Evolutionary conservation across 2,113 vertebrate genomes (phyloP).

Genomic region (Garra rufa): DNA sequence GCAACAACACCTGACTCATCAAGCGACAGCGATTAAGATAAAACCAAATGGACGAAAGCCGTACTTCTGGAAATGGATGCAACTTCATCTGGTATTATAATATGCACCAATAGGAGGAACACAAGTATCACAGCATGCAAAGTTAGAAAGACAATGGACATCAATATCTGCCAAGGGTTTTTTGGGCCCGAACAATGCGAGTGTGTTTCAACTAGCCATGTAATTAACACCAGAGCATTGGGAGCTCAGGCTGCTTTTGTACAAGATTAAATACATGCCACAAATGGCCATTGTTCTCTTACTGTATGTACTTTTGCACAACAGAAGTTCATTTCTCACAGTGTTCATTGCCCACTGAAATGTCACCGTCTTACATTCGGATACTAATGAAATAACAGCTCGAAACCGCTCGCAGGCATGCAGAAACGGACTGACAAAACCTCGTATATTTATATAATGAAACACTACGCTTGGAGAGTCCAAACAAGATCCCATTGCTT

Average conservation of each 20-base stretch:
- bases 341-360: constrained; percentile 17
- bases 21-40: background rate
- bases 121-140: background rate
- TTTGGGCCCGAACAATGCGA: constrained; percentile 15
- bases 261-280: constrained; percentile 43
- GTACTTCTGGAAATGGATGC: background rate
- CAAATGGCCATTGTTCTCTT: constrained; percentile 30
- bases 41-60: background rate
- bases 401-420: constrained; percentile 4
- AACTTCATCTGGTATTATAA: constrained; percentile 11
- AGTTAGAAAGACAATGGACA: constrained; percentile 13
- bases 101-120: background rate
- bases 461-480: constrained; percentile 9
- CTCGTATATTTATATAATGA: constrained; percentile 26
- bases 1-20: constrained; percentile 21
- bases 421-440: background rate
- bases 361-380: constrained; percentile 1
- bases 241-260: constrained; percentile 18
- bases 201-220: constrained; percentile 20
- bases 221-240: constrained; percentile 32
- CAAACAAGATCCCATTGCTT: constrained; percentile 37
- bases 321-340: constrained; percentile 29
- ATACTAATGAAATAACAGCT: constrained; percentile 15
- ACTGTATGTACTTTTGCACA: constrained; percentile 7
- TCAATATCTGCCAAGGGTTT: constrained; percentile 27